phyloP scores from a whole-genome alignment of 2,888 invertebrate species.

The Callimorpha dominula region DNA sequence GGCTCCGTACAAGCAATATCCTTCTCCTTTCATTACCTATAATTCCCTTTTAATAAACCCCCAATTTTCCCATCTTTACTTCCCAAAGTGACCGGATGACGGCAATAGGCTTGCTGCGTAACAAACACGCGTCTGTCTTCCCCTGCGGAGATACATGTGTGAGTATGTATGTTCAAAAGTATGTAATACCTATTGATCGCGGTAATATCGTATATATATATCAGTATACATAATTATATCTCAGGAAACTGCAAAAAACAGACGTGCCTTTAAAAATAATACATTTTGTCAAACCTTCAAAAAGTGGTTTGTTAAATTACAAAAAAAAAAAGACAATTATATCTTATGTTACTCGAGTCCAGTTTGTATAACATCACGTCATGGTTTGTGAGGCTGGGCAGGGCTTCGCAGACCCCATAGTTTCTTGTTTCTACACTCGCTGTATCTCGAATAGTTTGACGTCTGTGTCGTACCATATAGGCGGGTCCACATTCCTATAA shows the following conservation, averaged over 20 bases:
- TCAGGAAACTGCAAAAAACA: not conserved
- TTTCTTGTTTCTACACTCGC: slow-evolving; percentile 89
- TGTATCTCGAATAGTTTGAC: slow-evolving; percentile 99
- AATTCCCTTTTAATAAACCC: too few species aligned
- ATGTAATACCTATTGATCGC: too few species aligned
- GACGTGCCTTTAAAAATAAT: not conserved
- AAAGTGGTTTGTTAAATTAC: not conserved
- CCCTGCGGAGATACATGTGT: too few species aligned
- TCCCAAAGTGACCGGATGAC: too few species aligned
- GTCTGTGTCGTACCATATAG: slow-evolving; percentile 99
- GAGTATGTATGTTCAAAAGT: too few species aligned
- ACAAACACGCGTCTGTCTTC: too few species aligned
- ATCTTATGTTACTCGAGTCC: slow-evolving; percentile 16
- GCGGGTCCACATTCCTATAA: slow-evolving; percentile 97
- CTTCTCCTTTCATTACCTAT: too few species aligned
- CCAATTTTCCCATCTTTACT: too few species aligned
- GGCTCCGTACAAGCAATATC: too few species aligned
- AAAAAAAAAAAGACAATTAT: not conserved
- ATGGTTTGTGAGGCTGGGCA: slow-evolving; percentile 6
- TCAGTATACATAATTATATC: too few species aligned
- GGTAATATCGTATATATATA: too few species aligned
- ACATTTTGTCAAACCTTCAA: not conserved
- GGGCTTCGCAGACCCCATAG: not conserved
- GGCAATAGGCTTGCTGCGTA: too few species aligned
- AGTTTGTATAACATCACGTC: slow-evolving; percentile 12